Evolutionary conservation across 2,113 vertebrate genomes (phyloP).

Genomic region (Bos javanicus): DNA sequence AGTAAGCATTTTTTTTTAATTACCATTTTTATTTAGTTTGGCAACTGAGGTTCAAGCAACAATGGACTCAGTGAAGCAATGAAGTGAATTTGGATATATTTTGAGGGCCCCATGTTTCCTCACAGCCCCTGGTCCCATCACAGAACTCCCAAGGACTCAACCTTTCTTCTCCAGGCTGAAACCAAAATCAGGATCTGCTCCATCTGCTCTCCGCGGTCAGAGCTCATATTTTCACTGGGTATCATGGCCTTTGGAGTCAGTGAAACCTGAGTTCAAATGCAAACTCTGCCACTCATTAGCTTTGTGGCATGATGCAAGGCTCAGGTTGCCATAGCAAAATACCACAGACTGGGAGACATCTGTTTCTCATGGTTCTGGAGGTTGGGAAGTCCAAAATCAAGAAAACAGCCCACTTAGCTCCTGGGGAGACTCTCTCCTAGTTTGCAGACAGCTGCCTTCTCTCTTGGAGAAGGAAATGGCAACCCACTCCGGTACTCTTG

Average conservation of each 20-base stretch:
- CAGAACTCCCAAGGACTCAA: not conserved
- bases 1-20: not conserved
- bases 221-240: not conserved
- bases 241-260: not conserved
- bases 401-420: rapidly evolving
- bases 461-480: not conserved
- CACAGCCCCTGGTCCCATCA: not conserved
- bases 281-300: not conserved
- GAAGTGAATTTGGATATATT: not conserved
- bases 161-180: not conserved
- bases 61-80: not conserved
- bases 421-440: not conserved
- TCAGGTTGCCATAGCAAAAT: not conserved
- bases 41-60: not conserved
- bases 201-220: not conserved
- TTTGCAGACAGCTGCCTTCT: not conserved
- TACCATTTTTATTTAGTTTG: not conserved
- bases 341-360: not conserved
- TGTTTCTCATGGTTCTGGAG: not conserved
- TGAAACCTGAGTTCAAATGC: not conserved
- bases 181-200: not conserved
- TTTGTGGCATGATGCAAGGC: not conserved
- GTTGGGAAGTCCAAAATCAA: not conserved
- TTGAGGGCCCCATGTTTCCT: not conserved
- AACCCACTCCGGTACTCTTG: not conserved